Conservation (phyloP, 2,888 invertebrate genomes). For the Dinocampus coccinellae region DNA sequence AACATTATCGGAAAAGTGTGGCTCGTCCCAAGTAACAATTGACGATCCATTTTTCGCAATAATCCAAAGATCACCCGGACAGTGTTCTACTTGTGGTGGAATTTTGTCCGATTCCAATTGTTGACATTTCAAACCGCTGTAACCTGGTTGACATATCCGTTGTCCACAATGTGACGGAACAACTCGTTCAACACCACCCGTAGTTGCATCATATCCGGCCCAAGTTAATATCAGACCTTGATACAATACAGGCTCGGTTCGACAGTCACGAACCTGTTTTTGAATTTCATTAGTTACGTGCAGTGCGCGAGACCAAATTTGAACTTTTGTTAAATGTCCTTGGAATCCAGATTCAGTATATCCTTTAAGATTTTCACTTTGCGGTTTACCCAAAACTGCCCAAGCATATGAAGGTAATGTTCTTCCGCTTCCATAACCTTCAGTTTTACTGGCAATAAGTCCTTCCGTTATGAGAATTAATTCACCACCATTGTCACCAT, state of each 20-base stretch:
- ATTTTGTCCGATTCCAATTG: constrained; percentile 86
- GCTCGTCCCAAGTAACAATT: constrained; percentile 92
- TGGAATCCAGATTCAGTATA: constrained; percentile 94
- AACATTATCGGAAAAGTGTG: constrained; percentile 90
- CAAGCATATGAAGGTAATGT: constrained; percentile 88
- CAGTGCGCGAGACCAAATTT: constrained; percentile 92
- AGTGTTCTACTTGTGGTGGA: constrained; percentile 88
- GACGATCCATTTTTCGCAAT: constrained; percentile 93
- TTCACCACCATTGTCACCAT: constrained; percentile 86
- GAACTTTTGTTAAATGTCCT: constrained; percentile 93
- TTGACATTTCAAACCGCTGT: constrained; percentile 87
- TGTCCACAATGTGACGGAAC: constrained; percentile 94
- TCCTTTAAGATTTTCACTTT: constrained; percentile 76
- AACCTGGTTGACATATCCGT: constrained; percentile 88
- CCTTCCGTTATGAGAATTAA: constrained; percentile 95
- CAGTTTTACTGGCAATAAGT: constrained; percentile 91
- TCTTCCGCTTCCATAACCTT: constrained; percentile 88
- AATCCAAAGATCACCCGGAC: constrained; percentile 95
- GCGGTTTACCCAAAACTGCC: constrained; percentile 92
- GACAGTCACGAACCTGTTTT: constrained; percentile 92
- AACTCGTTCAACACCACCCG: constrained; percentile 90
- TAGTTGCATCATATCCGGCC: constrained; percentile 92
- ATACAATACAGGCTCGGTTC: constrained; percentile 92
- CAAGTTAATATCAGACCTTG: constrained; percentile 89
- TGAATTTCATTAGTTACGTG: constrained; percentile 94